Conservation (phyloP, 2,797 vertebrate genomes). For the Oophaga sylvatica region DNA sequence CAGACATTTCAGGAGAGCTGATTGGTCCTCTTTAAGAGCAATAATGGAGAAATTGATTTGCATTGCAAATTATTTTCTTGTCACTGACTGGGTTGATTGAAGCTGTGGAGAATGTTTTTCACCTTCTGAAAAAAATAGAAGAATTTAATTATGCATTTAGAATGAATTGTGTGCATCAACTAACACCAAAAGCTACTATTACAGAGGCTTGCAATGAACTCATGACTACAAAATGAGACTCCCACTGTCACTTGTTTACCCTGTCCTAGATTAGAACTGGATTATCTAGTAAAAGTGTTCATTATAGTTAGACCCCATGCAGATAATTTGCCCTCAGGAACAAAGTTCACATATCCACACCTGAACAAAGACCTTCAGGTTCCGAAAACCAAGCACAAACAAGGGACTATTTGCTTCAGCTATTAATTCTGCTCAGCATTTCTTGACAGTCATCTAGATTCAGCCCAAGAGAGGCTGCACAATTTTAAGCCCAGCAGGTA, state of each 20-base stretch:
- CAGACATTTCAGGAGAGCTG: too few relatives aligned
- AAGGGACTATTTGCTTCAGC: conserved; percentile 29
- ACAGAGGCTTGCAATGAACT: neutral
- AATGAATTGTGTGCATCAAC: conserved; percentile 22
- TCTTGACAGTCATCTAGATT: neutral
- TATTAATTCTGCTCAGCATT: conserved; percentile 37
- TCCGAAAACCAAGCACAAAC: conserved; percentile 23
- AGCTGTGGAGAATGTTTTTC: neutral
- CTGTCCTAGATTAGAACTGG: conserved; percentile 13
- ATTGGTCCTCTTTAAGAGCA: neutral
- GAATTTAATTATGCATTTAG: conserved; percentile 6
- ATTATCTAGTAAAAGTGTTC: conserved; percentile 15
- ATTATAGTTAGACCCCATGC: conserved; percentile 26
- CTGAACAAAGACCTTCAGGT: conserved; percentile 29
- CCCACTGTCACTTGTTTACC: conserved; percentile 24
- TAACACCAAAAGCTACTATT: neutral
- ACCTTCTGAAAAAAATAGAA: neutral
- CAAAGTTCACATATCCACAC: conserved; percentile 24
- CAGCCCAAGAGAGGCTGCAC: conserved; percentile 8
- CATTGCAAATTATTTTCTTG: neutral
- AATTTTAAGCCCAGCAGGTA: conserved; percentile 9
- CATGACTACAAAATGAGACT: conserved; percentile 18
- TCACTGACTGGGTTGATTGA: neutral
- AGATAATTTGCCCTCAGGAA: conserved; percentile 28
- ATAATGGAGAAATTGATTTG: neutral